Conservation (phyloP, 2,113 vertebrate genomes). For the Tyrannus savana region DNA sequence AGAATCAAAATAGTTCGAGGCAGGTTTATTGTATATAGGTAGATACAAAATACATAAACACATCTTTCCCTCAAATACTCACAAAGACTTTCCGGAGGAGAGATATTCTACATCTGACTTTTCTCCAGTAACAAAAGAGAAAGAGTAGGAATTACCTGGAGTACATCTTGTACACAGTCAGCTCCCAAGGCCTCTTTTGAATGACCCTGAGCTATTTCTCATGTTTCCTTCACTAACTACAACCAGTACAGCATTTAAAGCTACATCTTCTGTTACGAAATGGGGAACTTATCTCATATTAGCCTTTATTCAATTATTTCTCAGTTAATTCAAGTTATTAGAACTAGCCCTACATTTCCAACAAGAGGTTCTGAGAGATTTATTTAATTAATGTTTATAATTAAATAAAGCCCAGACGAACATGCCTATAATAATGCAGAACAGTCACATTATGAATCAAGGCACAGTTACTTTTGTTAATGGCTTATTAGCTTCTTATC, state of each 20-base stretch:
- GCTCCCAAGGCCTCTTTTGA: not conserved
- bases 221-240: not conserved
- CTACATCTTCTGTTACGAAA: not conserved
- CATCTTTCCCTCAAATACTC: not conserved
- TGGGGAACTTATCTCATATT: not conserved
- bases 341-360: not conserved
- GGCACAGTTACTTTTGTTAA: not conserved
- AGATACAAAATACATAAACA: not conserved
- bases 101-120: not conserved
- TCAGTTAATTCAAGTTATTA: slow-evolving; percentile 29
- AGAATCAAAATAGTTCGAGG: not conserved
- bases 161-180: not conserved
- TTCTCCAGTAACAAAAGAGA: not conserved
- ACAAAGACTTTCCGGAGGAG: not conserved
- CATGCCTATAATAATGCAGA: not conserved
- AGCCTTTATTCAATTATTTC: slow-evolving; percentile 42
- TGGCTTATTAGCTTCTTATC: slow-evolving; percentile 39
- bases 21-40: not conserved
- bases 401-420: slow-evolving; percentile 2
- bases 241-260: not conserved
- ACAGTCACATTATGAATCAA: not conserved
- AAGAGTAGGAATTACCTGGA: not conserved
- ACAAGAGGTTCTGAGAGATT: slow-evolving; percentile 13
- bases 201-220: slow-evolving; percentile 15
- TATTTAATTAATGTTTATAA: slow-evolving; percentile 60